Base-by-base conservation (phyloP, 2,113 vertebrate genomes). In the Hyla sarda region DNA sequence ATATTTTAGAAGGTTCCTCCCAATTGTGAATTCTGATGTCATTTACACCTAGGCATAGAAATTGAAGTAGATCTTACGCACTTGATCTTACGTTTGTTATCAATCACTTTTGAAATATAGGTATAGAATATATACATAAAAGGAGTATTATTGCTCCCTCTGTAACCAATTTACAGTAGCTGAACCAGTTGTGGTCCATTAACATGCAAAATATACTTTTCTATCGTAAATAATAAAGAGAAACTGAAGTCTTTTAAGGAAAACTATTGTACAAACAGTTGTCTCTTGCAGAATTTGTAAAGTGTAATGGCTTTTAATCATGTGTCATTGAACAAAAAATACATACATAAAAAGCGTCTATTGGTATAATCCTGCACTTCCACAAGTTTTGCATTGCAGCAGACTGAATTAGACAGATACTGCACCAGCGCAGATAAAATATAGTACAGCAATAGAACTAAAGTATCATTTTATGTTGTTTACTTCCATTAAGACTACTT, bases 391-490 rank as follows among this genome's bases (percentile, higher is more conserved):
- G 34, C 28, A 62, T 60, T 34, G 32, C 77, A 45, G 54, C 56
- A 80, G 50, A 54, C 76, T 34, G 76, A 79, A 79, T 79, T 23
- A 79, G 23, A 47, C 56, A 47, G 23, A 65, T 25, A 62, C n/a
- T 81, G 56, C 34, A 17, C 58, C 78, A 81, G 28, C 10, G 19
- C n/a, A 28, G 13, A 25, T 81, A 21, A 54, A 54, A 77, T 45
- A 62, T 47, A 58, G 23, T 10, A 80, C 77, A 52, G 73, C 73
- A 34, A 62, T 58, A 58, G 34, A 80, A 47, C 21, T 11, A 79
- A 16, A 80, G 50, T 25, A 60, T 34, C 34, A 80, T 80, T 60
- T 60, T 80, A 60, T 60, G 34, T 11, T 80, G 23, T 80, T 37
- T 34, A n/a, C 54, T 79, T 37, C 76, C 32, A 56, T 54, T 41